These are phyloP conservation scores for Anoura caudifer DNA, from an alignment of 2,113 vertebrate genomes.

Conservation along the genomic window DNA sequence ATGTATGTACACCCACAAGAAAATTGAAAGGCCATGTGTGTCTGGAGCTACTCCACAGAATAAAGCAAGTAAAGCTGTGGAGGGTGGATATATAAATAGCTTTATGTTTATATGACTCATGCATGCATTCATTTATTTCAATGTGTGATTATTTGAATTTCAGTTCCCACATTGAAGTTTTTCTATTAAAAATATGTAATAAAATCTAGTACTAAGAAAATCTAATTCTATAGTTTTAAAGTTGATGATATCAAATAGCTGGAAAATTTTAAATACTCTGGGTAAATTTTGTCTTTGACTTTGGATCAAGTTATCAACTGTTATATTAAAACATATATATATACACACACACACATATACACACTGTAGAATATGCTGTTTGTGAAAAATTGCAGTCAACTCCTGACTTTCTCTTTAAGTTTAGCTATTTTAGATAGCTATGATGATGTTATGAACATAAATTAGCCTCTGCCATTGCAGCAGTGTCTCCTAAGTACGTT, in stretches of 20 bases:
- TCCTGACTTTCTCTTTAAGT: background rate
- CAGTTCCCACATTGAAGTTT: background rate
- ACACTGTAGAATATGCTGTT: background rate
- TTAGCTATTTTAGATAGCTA: background rate
- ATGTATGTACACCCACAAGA: too few relatives aligned
- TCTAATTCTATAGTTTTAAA: background rate
- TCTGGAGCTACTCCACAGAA: background rate
- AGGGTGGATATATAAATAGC: background rate
- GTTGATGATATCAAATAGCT: conserved; percentile 9
- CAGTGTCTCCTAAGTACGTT: background rate
- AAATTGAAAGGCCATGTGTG: background rate
- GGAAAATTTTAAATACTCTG: conserved; percentile 1
- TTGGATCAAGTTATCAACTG: background rate
- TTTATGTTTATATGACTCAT: conserved; percentile 10
- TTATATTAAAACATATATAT: background rate
- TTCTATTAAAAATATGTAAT: conserved; percentile 29
- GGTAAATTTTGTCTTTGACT: conserved; percentile 20
- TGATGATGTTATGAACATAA: background rate
- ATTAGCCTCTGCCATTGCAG: background rate
- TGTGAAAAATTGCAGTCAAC: background rate
- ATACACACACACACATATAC: too few relatives aligned
- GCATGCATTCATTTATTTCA: background rate
- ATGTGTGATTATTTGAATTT: conserved; percentile 29
- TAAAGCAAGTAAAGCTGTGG: background rate
- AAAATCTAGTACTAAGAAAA: background rate